Percentiles rank a stretch among this genome's conserved stretches.
Evolutionary conservation across 2,888 invertebrate genomes (phyloP).

Genomic region (Litoditis marina): DNA sequence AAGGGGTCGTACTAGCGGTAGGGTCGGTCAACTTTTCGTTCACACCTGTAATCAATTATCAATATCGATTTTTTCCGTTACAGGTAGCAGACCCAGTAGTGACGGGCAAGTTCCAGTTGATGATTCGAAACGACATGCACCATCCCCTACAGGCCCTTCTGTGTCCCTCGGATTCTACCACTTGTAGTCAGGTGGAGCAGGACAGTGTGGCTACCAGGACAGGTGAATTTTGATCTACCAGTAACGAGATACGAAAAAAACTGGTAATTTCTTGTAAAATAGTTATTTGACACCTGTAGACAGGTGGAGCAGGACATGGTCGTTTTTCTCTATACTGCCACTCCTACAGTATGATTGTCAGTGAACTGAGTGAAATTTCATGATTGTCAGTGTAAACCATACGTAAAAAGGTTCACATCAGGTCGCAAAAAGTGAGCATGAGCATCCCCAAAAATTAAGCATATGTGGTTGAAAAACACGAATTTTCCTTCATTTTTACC

Average conservation of each 20-base stretch:
- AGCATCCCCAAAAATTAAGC: too few species aligned
- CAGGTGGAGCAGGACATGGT: background rate
- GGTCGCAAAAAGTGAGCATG: too few species aligned
- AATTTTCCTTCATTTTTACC: too few species aligned
- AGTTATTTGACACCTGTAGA: background rate
- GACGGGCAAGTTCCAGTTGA: slow-evolving; percentile 21
- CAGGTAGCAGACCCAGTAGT: slow-evolving; percentile 25
- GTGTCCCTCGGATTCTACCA: slow-evolving; percentile 6
- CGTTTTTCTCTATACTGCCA: too few species aligned
- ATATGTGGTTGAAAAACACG: too few species aligned
- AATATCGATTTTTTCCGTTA: background rate
- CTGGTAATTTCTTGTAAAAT: background rate
- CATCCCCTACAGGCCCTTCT: slow-evolving; percentile 10
- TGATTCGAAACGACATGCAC: slow-evolving; percentile 8
- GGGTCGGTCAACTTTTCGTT: background rate
- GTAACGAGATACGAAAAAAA: background rate
- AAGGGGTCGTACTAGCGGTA: too few species aligned
- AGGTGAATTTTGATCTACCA: background rate
- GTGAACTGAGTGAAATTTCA: too few species aligned
- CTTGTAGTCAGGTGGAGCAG: background rate
- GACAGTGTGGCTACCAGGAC: background rate
- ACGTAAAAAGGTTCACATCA: too few species aligned
- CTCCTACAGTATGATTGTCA: too few species aligned
- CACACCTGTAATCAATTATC: too few species aligned
- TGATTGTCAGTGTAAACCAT: too few species aligned